Percentiles rank a stretch among this genome's conserved stretches.
phyloP scores from a whole-genome alignment of 2,888 invertebrate species.

The Baronia brevicornis region DNA sequence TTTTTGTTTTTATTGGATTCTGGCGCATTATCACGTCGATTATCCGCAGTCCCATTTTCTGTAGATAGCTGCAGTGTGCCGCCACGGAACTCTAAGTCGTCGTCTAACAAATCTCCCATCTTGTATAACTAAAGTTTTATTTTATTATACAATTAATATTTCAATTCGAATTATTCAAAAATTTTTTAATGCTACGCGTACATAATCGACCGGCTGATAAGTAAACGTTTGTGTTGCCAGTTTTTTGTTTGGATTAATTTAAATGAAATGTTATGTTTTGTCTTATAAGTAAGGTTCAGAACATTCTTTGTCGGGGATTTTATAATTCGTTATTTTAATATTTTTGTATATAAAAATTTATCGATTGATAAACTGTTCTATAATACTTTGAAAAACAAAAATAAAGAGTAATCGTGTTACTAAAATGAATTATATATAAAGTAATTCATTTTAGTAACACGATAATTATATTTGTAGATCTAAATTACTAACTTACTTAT shows the following conservation, averaged over 20 bases:
- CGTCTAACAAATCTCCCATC: constrained; percentile 69
- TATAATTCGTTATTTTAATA: no score
- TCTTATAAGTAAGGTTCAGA: no score
- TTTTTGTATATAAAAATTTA: no score
- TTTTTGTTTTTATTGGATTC: constrained; percentile 34
- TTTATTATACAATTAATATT: constrained; percentile 1
- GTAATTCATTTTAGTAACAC: no score
- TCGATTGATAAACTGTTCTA: no score
- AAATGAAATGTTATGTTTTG: no score
- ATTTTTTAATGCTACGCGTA: constrained; percentile 29
- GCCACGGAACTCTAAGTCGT: constrained; percentile 75
- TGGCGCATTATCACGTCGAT: constrained; percentile 30
- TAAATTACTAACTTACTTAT: no score
- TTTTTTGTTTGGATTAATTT: background rate
- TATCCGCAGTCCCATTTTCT: constrained; percentile 35
- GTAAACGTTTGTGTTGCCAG: constrained; percentile 17
- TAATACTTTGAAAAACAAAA: no score
- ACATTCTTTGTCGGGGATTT: no score
- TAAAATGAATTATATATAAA: no score
- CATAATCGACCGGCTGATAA: constrained; percentile 50
- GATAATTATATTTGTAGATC: no score
- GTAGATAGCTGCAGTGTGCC: constrained; percentile 66
- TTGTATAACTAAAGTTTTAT: constrained; percentile 15
- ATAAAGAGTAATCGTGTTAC: no score
- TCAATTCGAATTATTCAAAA: background rate